Evolutionary conservation across 2,113 vertebrate genomes (phyloP).

Genomic region (Chaetura pelagica): DNA sequence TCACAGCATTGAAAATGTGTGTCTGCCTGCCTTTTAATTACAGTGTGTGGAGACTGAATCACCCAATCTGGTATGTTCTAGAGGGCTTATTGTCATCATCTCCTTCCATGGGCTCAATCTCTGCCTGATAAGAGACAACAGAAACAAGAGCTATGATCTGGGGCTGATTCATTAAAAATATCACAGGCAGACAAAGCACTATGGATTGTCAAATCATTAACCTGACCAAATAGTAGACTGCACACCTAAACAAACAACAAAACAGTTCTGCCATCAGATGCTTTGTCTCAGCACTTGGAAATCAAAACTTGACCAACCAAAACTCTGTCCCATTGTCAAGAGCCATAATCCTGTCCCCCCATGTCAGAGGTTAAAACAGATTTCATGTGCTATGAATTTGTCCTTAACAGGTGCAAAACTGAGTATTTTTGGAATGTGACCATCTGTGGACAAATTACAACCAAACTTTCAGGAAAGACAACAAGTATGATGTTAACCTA

Average conservation of each 20-base stretch:
- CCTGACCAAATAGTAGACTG: slow-evolving; percentile 20
- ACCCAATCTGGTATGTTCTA: slow-evolving; percentile 45
- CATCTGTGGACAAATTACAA: not conserved
- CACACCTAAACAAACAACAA: not conserved
- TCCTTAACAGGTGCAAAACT: not conserved
- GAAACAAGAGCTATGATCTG: slow-evolving; percentile 34
- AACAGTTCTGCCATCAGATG: not conserved
- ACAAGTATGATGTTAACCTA: not conserved
- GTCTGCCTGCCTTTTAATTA: slow-evolving; percentile 72
- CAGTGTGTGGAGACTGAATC: slow-evolving; percentile 61
- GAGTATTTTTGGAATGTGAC: not conserved
- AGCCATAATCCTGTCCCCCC: not conserved
- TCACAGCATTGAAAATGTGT: slow-evolving; percentile 57
- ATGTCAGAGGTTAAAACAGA: not conserved
- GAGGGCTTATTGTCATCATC: slow-evolving; percentile 49
- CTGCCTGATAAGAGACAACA: slow-evolving; percentile 24
- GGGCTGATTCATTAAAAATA: slow-evolving; percentile 29
- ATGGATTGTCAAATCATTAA: not conserved
- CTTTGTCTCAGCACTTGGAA: not conserved
- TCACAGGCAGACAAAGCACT: slow-evolving; percentile 6
- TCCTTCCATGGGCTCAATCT: slow-evolving; percentile 21
- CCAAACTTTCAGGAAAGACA: not conserved
- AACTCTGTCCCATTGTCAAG: not conserved
- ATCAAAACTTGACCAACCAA: not conserved
- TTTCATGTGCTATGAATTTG: not conserved